Percentiles rank a stretch among this genome's conserved stretches.
Evolutionary conservation across 1,140 invertebrate genomes (phyloP).

Genomic region (Drosophila subpulchrella): DNA sequence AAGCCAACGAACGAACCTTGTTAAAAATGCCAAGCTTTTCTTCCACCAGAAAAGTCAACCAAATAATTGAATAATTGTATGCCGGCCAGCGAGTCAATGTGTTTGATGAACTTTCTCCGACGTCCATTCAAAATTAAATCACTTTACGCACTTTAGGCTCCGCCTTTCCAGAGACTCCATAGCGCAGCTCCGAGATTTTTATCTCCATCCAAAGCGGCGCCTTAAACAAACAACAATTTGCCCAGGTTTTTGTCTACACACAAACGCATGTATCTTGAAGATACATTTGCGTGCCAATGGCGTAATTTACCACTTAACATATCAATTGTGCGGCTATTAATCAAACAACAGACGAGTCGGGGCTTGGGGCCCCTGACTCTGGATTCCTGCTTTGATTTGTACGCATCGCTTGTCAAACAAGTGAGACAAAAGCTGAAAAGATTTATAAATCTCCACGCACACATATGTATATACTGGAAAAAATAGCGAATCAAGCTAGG

Average conservation of each 20-base stretch:
- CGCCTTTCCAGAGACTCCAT: constrained; percentile 32
- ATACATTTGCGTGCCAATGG: constrained; percentile 81
- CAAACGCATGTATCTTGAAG: constrained; percentile 36
- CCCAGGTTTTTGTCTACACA: constrained; percentile 49
- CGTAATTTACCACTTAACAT: constrained; percentile 83
- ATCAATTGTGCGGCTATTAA: constrained; percentile 82
- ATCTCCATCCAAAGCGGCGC: constrained; percentile 65
- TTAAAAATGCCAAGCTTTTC: constrained; percentile 27
- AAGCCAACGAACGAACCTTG: constrained; percentile 44
- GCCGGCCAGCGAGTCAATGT: constrained; percentile 34
- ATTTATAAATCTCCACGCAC: constrained; percentile 37
- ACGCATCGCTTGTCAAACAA: constrained; percentile 82
- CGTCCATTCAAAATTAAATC: constrained; percentile 75
- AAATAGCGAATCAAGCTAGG: neutral
- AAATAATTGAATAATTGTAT: constrained; percentile 73
- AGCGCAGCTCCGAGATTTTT: constrained; percentile 35
- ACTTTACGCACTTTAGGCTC: constrained; percentile 64
- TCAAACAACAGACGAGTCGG: constrained; percentile 63
- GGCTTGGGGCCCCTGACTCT: constrained; percentile 33
- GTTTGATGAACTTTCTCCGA: constrained; percentile 46
- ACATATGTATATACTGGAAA: neutral
- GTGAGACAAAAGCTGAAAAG: constrained; percentile 61
- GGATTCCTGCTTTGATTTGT: constrained; percentile 78
- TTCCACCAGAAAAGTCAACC: constrained; percentile 30
- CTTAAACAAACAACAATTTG: constrained; percentile 79